A percentile compares a stretch with the other conserved stretches of the same genome.
phyloP scores from a whole-genome alignment of 2,888 invertebrate species.

The Cheilosia vernalis region DNA sequence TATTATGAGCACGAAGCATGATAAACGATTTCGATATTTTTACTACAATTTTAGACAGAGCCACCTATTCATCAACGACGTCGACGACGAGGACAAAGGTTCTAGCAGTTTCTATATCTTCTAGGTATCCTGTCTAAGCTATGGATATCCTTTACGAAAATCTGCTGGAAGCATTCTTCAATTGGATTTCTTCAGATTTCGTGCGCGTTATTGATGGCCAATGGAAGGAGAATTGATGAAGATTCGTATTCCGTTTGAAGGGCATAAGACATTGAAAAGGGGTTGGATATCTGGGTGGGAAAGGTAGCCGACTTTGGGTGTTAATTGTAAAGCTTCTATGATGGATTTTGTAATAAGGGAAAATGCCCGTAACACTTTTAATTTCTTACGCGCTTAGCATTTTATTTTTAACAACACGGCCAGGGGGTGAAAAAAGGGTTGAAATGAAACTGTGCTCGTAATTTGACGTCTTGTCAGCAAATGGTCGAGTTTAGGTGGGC shows the following conservation, averaged over 20 bases:
- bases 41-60: constrained; percentile 59
- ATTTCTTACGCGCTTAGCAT: constrained; percentile 30
- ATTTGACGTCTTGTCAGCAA: constrained; percentile 71
- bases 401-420: not conserved
- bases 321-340: constrained; percentile 40
- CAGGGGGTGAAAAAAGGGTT: constrained; percentile 45
- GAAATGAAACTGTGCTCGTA: constrained; percentile 41
- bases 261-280: constrained; percentile 1
- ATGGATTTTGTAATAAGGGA: constrained; percentile 68
- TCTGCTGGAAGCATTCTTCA: constrained; percentile 67
- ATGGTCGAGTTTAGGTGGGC: constrained; percentile 73
- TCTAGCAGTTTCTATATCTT: constrained; percentile 1
- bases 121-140: constrained; percentile 55
- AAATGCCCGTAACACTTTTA: constrained; percentile 43
- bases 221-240: constrained; percentile 72
- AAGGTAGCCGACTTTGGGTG: constrained; percentile 46
- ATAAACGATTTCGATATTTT: constrained; percentile 75
- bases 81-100: not conserved
- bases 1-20: constrained; percentile 75
- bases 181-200: constrained; percentile 63
- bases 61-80: constrained; percentile 69
- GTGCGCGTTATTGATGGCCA: constrained; percentile 72
- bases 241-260: constrained; percentile 63
- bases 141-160: constrained; percentile 57
- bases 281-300: constrained; percentile 13